Percentiles rank a stretch among this genome's conserved stretches.
These are phyloP conservation scores for Pollenia griseotomentosa DNA, from an alignment of 2,888 invertebrate genomes.

Conservation along the genomic window DNA sequence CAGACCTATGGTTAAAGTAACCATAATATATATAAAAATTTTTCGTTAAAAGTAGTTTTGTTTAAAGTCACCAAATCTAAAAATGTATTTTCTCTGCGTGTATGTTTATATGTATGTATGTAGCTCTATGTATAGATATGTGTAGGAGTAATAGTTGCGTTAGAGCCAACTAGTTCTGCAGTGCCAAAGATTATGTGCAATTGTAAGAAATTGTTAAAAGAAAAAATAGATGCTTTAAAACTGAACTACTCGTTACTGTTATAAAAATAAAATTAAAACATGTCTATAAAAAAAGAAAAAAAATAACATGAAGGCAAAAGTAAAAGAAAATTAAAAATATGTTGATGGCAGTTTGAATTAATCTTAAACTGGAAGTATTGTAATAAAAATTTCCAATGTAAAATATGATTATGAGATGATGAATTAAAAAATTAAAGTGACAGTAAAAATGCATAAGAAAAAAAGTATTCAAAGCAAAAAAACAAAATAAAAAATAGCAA, in stretches of 20 bases:
- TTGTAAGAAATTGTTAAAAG: not conserved
- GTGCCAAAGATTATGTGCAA: not conserved
- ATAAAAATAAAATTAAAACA: not conserved
- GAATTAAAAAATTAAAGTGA: not conserved
- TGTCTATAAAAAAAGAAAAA: not conserved
- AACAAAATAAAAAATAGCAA: too few relatives aligned
- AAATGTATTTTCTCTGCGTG: too few relatives aligned
- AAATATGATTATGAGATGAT: not conserved
- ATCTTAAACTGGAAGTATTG: not conserved
- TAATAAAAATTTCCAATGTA: not conserved
- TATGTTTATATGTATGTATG: not conserved
- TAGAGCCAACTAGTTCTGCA: not conserved
- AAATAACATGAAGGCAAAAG: not conserved
- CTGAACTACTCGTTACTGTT: not conserved
- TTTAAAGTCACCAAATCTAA: too few relatives aligned
- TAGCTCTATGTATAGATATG: not conserved
- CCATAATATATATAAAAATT: too few relatives aligned
- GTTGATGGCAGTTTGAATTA: not conserved
- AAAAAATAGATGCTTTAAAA: not conserved
- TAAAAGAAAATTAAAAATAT: not conserved
- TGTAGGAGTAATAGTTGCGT: not conserved
- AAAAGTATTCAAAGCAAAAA: too few relatives aligned
- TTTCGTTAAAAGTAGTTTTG: too few relatives aligned
- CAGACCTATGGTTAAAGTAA: too few relatives aligned
- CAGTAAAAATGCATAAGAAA: not conserved